These are phyloP conservation scores for Athene cunicularia DNA, from an alignment of 2,113 vertebrate genomes.

Conservation along the genomic window DNA sequence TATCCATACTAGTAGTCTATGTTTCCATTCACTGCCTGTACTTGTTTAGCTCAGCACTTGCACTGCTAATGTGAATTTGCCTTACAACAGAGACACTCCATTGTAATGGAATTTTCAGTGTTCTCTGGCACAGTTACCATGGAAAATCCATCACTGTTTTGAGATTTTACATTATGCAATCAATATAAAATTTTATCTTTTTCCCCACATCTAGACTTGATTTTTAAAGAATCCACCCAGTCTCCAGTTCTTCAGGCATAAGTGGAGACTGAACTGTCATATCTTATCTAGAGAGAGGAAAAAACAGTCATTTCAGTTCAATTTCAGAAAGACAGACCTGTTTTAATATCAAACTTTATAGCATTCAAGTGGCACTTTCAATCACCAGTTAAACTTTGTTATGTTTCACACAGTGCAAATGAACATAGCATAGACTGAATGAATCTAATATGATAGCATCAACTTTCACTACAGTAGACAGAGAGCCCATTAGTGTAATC, in stretches of 20 bases:
- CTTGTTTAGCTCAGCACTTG: not conserved
- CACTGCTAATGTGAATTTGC: not conserved
- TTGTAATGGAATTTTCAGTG: not conserved
- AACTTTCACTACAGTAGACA: not conserved
- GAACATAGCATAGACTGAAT: not conserved
- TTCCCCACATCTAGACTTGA: not conserved
- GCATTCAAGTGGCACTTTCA: not conserved
- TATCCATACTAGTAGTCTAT: not conserved
- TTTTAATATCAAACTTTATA: not conserved
- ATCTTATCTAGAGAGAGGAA: not conserved
- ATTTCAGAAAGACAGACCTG: not conserved
- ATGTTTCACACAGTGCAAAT: not conserved
- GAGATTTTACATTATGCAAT: not conserved
- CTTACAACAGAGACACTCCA: not conserved
- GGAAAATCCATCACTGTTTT: constrained; percentile 1
- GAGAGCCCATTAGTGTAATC: not conserved
- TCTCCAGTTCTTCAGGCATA: not conserved
- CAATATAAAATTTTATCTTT: constrained; percentile 20
- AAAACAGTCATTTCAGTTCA: not conserved
- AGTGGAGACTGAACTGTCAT: not conserved
- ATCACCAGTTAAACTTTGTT: not conserved
- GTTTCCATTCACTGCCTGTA: not conserved
- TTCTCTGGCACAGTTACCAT: not conserved
- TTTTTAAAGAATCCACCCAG: constrained; percentile 6
- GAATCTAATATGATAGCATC: not conserved